These are phyloP conservation scores for Brenthis daphne DNA, from an alignment of 2,888 invertebrate species.

Conservation along the genomic window DNA sequence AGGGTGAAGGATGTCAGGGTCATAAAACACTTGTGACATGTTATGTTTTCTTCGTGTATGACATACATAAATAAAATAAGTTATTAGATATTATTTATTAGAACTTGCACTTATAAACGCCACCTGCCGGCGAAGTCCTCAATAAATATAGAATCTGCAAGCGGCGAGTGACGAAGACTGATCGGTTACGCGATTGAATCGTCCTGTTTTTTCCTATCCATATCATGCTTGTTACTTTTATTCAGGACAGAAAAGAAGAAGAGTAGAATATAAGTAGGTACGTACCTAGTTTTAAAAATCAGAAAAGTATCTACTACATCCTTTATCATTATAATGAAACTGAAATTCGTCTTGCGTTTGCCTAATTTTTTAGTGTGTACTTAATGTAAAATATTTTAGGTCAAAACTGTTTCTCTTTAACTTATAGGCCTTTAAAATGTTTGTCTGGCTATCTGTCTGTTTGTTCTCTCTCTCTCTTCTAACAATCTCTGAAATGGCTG, in stretches of 20 bases:
- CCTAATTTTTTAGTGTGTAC: no score
- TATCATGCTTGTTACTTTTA: slow-evolving; percentile 53
- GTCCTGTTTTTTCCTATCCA: slow-evolving; percentile 66
- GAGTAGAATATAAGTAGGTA: slow-evolving; percentile 42
- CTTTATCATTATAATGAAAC: no score
- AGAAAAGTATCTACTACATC: no score
- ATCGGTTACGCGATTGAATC: slow-evolving; percentile 69
- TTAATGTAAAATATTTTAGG: no score
- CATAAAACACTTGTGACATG: background rate
- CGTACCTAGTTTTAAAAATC: no score
- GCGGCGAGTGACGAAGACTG: slow-evolving; percentile 59
- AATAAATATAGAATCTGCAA: slow-evolving; percentile 36
- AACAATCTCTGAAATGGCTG: no score
- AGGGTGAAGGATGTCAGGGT: background rate
- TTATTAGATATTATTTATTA: slow-evolving; percentile 4
- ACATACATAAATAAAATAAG: background rate
- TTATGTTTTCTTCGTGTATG: background rate
- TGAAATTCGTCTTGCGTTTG: no score
- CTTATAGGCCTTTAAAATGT: no score
- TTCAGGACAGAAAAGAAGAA: slow-evolving; percentile 40
- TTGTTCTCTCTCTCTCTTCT: no score
- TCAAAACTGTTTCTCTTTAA: no score
- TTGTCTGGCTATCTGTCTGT: no score
- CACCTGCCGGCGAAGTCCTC: slow-evolving; percentile 32
- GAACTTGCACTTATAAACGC: slow-evolving; percentile 11